A percentile compares a stretch with the other conserved stretches of the same genome.
Evolutionary conservation across 2,797 vertebrate genomes (phyloP).

Genomic region (Coilia nasus): DNA sequence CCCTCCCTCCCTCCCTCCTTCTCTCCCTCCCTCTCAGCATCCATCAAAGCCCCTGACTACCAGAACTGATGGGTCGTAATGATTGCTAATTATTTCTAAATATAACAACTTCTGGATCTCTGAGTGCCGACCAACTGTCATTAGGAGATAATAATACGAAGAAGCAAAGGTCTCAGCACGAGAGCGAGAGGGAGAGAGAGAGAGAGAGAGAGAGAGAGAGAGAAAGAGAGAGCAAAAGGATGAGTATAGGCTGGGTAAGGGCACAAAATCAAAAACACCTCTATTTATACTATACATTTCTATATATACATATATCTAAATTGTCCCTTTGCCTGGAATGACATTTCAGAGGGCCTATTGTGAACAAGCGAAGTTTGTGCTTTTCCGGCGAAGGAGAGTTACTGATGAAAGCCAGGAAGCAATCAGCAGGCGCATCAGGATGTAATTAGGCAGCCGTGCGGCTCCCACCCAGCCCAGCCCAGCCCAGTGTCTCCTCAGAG

Average conservation of each 20-base stretch:
- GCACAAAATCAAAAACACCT: background rate
- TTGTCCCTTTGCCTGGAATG: background rate
- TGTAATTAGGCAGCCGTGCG: background rate
- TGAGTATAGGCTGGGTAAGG: background rate
- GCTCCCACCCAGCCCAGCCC: background rate
- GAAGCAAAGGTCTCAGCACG: background rate
- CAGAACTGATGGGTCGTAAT: constrained; percentile 73
- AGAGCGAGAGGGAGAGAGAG: background rate
- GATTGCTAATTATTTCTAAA: constrained; percentile 77
- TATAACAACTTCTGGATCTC: constrained; percentile 61
- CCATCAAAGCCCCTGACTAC: constrained; percentile 57
- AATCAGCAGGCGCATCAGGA: constrained; percentile 20
- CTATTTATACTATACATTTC: background rate
- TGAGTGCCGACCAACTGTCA: constrained; percentile 11
- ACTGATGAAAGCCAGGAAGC: constrained; percentile 1
- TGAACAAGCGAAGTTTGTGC: background rate
- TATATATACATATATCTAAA: background rate
- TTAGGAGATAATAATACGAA: constrained; percentile 13
- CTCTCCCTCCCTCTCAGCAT: constrained; percentile 37
- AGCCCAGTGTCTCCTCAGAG: background rate
- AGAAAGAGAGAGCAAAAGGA: background rate
- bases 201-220: background rate
- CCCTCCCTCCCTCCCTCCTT: constrained; percentile 37
- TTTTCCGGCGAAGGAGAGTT: background rate
- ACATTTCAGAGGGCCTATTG: background rate